A percentile compares a stretch with the other conserved stretches of the same genome.
Evolutionary conservation across 2,888 invertebrate genomes (phyloP).

Genomic region (Standfussiana lucernea): DNA sequence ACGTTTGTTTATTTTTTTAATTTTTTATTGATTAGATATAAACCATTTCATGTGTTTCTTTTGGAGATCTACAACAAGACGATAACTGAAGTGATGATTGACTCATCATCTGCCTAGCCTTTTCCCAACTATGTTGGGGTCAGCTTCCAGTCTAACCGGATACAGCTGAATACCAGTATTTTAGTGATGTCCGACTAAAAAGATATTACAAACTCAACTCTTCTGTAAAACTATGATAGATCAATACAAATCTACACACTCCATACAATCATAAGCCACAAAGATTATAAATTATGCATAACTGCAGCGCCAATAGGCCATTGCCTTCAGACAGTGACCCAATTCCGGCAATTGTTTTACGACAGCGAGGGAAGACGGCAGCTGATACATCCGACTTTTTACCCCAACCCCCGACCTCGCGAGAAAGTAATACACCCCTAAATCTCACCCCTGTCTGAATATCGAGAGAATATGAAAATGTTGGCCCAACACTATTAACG

Average conservation of each 20-base stretch:
- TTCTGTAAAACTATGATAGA: not conserved
- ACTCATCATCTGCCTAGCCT: too few species aligned
- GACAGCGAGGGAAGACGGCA: conserved; percentile 43
- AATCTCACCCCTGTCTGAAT: conserved; percentile 43
- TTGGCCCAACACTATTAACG: conserved; percentile 38
- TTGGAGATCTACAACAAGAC: too few species aligned
- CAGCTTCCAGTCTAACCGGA: too few species aligned
- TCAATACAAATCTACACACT: conserved; percentile 5
- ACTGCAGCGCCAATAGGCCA: conserved; percentile 33
- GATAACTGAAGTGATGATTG: too few species aligned
- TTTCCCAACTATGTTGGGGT: too few species aligned
- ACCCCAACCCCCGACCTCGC: conserved; percentile 9
- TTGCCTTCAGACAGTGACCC: conserved; percentile 50
- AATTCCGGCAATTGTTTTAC: conserved; percentile 53
- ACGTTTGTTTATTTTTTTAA: not conserved
- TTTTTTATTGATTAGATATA: too few species aligned
- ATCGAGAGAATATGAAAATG: conserved; percentile 50
- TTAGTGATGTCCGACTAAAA: too few species aligned
- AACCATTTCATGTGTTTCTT: too few species aligned
- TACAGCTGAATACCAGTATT: too few species aligned
- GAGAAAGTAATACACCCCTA: conserved; percentile 46
- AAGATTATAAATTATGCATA: conserved; percentile 47
- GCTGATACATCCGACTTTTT: conserved; percentile 62
- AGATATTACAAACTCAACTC: not conserved
- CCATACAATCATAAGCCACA: conserved; percentile 7